Evolutionary conservation across 2,888 invertebrate genomes (phyloP).

Genomic region (Eudemis profundana): DNA sequence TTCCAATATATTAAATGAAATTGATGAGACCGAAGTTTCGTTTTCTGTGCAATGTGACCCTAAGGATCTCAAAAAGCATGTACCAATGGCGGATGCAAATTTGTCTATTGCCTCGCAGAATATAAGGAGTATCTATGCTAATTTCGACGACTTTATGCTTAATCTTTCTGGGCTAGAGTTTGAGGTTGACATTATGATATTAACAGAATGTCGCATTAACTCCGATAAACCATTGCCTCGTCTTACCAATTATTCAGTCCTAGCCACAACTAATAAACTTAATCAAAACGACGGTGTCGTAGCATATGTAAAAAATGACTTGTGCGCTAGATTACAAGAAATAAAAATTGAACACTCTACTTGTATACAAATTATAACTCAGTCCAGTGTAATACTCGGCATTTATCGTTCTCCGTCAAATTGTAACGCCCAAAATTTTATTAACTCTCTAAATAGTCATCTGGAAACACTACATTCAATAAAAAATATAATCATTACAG

Average conservation of each 20-base stretch:
- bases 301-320: not conserved
- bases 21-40: too few species aligned
- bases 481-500: too few species aligned
- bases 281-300: constrained; percentile 15
- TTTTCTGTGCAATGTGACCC: too few species aligned
- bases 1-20: too few species aligned
- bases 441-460: not conserved
- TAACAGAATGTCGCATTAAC: not conserved
- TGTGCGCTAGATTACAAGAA: not conserved
- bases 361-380: not conserved
- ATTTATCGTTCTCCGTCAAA: too few species aligned
- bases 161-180: too few species aligned
- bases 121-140: too few species aligned
- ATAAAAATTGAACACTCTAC: constrained; percentile 7
- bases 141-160: too few species aligned
- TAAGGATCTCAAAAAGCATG: too few species aligned
- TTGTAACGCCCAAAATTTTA: not conserved
- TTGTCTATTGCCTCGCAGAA: too few species aligned
- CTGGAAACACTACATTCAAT: constrained; percentile 1
- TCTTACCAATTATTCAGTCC: not conserved
- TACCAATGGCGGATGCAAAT: too few species aligned
- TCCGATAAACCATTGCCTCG: constrained; percentile 2
- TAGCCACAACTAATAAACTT: not conserved
- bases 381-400: not conserved
- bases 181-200: constrained; percentile 3